phyloP scores from a whole-genome alignment of 2,113 vertebrate genomes.

The Dascyllus trimaculatus region DNA sequence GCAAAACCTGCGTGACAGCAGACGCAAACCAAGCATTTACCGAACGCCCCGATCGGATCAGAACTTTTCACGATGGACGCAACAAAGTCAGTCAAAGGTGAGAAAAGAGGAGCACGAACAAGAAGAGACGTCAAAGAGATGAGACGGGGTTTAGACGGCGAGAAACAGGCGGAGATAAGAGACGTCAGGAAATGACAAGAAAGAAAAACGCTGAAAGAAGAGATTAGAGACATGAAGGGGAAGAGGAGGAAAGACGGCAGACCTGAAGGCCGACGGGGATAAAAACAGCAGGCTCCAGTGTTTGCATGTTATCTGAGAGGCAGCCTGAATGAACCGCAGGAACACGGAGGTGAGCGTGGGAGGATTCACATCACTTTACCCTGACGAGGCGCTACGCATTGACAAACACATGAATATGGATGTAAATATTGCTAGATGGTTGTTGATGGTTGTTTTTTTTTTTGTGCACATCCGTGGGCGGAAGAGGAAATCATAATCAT shows the following conservation, averaged over 20 bases:
- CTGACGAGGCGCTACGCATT: neutral
- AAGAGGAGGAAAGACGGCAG: neutral
- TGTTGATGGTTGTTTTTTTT: neutral
- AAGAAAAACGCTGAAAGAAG: neutral
- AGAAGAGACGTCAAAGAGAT: too few relatives aligned
- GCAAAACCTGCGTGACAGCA: too few relatives aligned
- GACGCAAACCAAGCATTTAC: too few relatives aligned
- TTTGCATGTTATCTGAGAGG: constrained; percentile 42
- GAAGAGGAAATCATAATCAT: constrained; percentile 8
- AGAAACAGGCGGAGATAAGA: neutral
- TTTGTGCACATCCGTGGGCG: neutral
- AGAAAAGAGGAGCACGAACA: too few relatives aligned
- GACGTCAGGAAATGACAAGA: neutral
- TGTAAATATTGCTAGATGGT: neutral
- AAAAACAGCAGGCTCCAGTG: constrained; percentile 34
- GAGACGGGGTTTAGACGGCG: neutral
- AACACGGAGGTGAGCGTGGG: constrained; percentile 24
- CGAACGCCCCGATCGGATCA: too few relatives aligned
- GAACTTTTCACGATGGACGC: neutral
- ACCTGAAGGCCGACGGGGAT: neutral
- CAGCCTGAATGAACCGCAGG: constrained; percentile 25
- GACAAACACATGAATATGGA: constrained; percentile 22
- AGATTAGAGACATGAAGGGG: neutral
- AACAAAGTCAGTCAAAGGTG: neutral
- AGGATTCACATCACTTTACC: neutral